Conservation (phyloP, 23 tunicate species). For the Oikopleura albicans region DNA sequence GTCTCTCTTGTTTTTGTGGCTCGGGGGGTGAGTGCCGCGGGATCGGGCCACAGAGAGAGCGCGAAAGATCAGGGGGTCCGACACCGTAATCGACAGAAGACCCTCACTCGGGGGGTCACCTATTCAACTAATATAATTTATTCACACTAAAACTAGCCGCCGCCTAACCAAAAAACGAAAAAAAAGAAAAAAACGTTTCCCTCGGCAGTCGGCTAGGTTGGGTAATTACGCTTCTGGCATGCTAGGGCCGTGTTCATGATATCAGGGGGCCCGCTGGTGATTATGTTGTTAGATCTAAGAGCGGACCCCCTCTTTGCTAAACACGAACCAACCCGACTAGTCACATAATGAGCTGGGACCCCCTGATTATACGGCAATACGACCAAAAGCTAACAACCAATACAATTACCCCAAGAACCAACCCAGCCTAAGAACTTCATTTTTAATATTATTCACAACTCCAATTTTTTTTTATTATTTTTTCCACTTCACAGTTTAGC, state of each 20-base stretch:
- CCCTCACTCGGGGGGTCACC: not conserved
- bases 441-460: too few relatives aligned
- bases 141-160: too few relatives aligned
- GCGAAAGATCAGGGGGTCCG: not conserved
- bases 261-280: not conserved
- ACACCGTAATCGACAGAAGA: slow-evolving; percentile 19
- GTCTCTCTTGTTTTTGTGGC: slow-evolving; percentile 5
- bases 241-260: too few relatives aligned
- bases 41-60: slow-evolving; percentile 4
- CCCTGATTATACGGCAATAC: not conserved
- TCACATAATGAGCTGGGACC: not conserved
- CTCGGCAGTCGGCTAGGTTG: too few relatives aligned
- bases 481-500: too few relatives aligned
- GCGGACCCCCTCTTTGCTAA: not conserved
- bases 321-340: slow-evolving; percentile 3
- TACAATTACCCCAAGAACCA: too few relatives aligned
- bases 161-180: too few relatives aligned
- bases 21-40: slow-evolving; percentile 12
- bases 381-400: too few relatives aligned
- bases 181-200: too few relatives aligned
- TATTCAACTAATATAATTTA: not conserved
- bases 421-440: too few relatives aligned
- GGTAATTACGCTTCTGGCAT: too few relatives aligned
- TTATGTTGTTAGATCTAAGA: not conserved
- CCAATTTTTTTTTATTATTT: too few relatives aligned